Conservation (phyloP, 2,888 invertebrate species). For the Cryptocheilus praepositus region DNA sequence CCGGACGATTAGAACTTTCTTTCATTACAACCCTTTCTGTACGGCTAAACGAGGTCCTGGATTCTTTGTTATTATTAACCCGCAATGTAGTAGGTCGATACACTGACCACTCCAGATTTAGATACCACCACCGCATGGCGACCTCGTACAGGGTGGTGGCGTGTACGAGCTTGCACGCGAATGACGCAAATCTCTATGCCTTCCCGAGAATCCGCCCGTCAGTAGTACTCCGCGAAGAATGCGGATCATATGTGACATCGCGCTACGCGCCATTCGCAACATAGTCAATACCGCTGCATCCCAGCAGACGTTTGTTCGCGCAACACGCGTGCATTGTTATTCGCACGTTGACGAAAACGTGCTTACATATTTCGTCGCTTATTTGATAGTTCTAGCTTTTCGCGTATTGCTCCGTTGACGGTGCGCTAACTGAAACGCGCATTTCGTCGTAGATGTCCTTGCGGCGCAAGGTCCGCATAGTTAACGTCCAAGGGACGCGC, state of each 20-base stretch:
- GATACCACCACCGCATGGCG: slow-evolving; percentile 28
- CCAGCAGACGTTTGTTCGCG: no score
- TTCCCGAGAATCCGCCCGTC: neutral
- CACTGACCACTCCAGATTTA: slow-evolving; percentile 41
- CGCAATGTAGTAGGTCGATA: slow-evolving; percentile 50
- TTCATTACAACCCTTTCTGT: slow-evolving; percentile 48
- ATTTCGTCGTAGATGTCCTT: no score
- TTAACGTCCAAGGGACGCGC: no score
- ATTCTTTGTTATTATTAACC: slow-evolving; percentile 60
- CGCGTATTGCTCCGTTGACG: no score
- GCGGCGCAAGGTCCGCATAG: no score
- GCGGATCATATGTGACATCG: neutral
- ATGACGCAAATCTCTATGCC: slow-evolving; percentile 29
- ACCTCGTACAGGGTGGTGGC: slow-evolving; percentile 9
- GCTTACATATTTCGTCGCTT: no score
- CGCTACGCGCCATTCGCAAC: no score
- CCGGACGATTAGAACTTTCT: slow-evolving; percentile 53
- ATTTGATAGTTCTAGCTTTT: no score
- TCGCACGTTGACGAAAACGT: no score
- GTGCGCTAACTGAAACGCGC: no score
- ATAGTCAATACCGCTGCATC: no score
- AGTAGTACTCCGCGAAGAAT: neutral
- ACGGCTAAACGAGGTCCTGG: slow-evolving; percentile 47
- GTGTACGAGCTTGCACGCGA: slow-evolving; percentile 31
- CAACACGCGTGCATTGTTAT: no score